Evolutionary conservation across 2,888 invertebrate species (phyloP).

Genomic region (Eulithis prunata): DNA sequence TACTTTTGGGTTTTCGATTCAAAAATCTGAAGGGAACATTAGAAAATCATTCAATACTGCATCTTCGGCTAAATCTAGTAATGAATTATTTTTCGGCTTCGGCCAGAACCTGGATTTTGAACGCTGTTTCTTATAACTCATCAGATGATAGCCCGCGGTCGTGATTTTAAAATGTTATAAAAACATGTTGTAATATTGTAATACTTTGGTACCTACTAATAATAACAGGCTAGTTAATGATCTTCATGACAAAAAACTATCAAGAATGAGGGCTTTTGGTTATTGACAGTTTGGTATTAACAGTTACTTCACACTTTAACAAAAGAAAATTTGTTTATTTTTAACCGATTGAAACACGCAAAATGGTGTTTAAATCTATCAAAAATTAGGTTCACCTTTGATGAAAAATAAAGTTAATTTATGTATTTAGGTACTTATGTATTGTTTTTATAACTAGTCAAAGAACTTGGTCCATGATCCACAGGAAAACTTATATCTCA

Average conservation of each 20-base stretch:
- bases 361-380: background rate
- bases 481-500: no score
- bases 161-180: conserved; percentile 33
- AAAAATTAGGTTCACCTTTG: no score
- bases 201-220: conserved; percentile 20
- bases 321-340: background rate
- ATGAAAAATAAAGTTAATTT: no score
- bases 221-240: conserved; percentile 26
- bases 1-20: no score
- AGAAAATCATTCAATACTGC: no score
- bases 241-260: conserved; percentile 38
- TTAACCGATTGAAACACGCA: conserved; percentile 2
- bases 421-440: no score
- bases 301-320: conserved; percentile 29
- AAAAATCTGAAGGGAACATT: no score
- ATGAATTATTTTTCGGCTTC: conserved; percentile 10
- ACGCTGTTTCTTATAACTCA: conserved; percentile 15
- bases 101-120: background rate
- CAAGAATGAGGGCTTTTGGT: conserved; percentile 30
- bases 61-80: no score
- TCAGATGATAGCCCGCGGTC: conserved; percentile 25
- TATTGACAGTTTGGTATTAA: conserved; percentile 15
- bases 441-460: no score
- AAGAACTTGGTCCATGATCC: no score
- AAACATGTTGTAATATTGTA: background rate